Conservation (phyloP, 2,113 vertebrate species). For the Meriones unguiculatus region DNA sequence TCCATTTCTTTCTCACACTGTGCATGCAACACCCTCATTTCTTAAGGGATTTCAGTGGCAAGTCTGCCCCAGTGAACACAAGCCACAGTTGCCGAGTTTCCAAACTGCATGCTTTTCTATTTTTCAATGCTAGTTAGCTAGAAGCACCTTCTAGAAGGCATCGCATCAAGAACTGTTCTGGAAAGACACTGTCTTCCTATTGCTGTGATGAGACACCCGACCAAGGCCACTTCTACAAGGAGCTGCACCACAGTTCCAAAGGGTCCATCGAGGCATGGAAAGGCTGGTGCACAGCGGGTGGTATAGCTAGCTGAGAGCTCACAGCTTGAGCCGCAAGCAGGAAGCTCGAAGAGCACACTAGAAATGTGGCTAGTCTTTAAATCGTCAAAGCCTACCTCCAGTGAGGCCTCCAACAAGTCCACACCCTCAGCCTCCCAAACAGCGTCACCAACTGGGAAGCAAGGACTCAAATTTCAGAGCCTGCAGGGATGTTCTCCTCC, state of each 20-base stretch:
- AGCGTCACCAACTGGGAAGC: background rate
- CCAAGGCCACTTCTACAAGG: background rate
- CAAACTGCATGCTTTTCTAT: background rate
- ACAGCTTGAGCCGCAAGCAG: background rate
- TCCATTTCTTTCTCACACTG: background rate
- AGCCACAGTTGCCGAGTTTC: background rate
- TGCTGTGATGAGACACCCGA: background rate
- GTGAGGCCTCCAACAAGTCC: background rate
- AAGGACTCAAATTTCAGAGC: too few species aligned
- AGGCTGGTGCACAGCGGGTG: too few species aligned
- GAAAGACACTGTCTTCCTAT: background rate
- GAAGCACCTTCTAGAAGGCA: constrained; percentile 7
- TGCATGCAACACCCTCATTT: background rate
- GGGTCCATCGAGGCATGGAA: background rate
- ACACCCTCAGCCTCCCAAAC: too few species aligned
- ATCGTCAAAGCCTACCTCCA: background rate
- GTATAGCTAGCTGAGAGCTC: background rate
- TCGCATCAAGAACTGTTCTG: background rate
- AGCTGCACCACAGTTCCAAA: too few species aligned
- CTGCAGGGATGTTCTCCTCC: background rate
- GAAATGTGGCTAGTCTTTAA: background rate
- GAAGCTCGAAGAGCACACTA: background rate
- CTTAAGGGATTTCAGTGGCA: background rate
- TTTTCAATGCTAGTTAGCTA: background rate
- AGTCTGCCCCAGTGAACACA: background rate